Percentiles rank a stretch among this genome's conserved stretches.
Conservation (phyloP, 35 echinoderm and acorn worm species). For the Ophiothrix spiculata region DNA sequence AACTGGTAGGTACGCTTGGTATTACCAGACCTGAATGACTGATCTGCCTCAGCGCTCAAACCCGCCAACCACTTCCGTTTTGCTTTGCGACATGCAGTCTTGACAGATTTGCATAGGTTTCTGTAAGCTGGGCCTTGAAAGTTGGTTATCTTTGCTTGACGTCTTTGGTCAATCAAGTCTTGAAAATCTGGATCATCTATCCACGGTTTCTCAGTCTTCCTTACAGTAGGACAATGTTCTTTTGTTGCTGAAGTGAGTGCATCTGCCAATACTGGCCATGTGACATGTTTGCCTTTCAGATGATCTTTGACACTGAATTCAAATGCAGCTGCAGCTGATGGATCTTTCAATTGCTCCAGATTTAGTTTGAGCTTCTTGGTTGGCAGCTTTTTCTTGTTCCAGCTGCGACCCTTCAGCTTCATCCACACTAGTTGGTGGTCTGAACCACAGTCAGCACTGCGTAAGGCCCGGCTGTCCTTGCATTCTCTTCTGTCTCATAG, state of each 20-base stretch:
- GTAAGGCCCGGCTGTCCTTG: background rate
- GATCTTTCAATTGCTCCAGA: conserved; percentile 25
- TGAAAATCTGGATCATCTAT: background rate
- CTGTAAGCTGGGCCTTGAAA: background rate
- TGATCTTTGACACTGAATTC: conserved; percentile 20
- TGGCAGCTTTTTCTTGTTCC: conserved; percentile 4
- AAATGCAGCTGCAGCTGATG: conserved; percentile 9
- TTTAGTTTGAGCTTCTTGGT: background rate
- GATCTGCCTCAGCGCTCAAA: background rate
- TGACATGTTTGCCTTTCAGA: conserved; percentile 34
- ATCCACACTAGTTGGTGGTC: background rate
- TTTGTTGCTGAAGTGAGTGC: no score
- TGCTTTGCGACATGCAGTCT: background rate
- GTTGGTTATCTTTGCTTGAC: background rate
- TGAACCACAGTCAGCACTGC: background rate
- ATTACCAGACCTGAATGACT: conserved; percentile 24
- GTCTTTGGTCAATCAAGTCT: background rate
- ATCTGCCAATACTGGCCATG: conserved; percentile 30
- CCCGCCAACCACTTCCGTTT: background rate
- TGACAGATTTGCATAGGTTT: background rate
- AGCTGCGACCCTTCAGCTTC: background rate
- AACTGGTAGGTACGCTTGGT: conserved; percentile 35
- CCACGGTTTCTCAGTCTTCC: conserved; percentile 29
- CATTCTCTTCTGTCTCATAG: background rate
- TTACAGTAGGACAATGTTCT: conserved; percentile 1